Evolutionary conservation across 37 sponge, comb jelly and placozoan species (phyloP).

Genomic region (Lycopodina hypogea): DNA sequence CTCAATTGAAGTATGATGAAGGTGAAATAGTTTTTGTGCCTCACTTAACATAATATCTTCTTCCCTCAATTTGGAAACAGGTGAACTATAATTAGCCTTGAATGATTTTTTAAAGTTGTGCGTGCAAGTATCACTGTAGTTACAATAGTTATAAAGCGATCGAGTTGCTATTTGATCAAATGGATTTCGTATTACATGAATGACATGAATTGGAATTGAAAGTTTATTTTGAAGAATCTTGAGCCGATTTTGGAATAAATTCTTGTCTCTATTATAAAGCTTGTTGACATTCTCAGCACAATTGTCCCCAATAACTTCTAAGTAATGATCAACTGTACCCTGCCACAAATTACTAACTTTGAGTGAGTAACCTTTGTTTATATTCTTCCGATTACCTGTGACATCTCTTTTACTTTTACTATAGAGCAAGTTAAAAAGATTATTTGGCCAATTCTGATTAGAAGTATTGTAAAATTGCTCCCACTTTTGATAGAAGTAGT

Average conservation of each 20-base stretch:
- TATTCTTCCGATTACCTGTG: neutral
- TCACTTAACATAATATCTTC: no score
- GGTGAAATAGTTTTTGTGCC: no score
- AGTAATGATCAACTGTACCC: neutral
- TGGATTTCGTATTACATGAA: constrained; percentile 8
- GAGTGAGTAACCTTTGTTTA: neutral
- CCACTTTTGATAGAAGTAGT: no score
- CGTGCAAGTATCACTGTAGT: no score
- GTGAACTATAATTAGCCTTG: no score
- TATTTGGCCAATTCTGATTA: no score
- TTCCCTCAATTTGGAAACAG: no score
- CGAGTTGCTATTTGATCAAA: constrained; percentile 5
- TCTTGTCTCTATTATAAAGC: neutral
- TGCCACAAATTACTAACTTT: neutral
- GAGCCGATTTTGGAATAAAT: neutral
- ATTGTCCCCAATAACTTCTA: neutral
- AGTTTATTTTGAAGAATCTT: neutral
- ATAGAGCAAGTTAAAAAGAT: neutral
- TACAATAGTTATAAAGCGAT: neutral
- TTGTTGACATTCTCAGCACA: neutral
- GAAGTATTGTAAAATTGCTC: no score
- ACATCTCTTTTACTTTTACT: neutral
- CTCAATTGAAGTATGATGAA: no score
- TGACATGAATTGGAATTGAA: neutral
- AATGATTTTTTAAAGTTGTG: no score